These are phyloP conservation scores for Rhorus exstirpatorius DNA, from an alignment of 2,888 invertebrate species.

Conservation along the genomic window DNA sequence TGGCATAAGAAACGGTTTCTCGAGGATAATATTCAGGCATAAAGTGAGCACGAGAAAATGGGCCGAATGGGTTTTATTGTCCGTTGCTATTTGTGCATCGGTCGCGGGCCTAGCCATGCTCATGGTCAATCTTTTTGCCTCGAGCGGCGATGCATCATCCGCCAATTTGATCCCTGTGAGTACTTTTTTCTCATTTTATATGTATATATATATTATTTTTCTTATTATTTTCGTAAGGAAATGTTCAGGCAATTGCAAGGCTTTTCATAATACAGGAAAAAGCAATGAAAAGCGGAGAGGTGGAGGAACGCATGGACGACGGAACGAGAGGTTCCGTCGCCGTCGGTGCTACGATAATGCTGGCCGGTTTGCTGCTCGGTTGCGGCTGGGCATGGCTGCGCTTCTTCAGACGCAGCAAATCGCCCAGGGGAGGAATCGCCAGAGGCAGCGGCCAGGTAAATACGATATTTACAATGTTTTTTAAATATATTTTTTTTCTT, in stretches of 20 bases:
- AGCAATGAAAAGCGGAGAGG: conserved; percentile 25
- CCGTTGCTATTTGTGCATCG: conserved; percentile 81
- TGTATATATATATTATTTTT: no score
- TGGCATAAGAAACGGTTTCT: conserved; percentile 79
- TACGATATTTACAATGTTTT: conserved; percentile 35
- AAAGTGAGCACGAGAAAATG: conserved; percentile 83
- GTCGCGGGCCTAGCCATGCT: conserved; percentile 82
- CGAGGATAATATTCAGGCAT: conserved; percentile 83
- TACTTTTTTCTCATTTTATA: background rate
- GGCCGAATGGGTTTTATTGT: conserved; percentile 83
- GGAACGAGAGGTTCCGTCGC: conserved; percentile 79
- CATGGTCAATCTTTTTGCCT: conserved; percentile 79
- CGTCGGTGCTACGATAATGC: conserved; percentile 81
- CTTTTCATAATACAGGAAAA: conserved; percentile 29
- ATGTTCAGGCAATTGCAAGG: background rate
- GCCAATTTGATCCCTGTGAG: background rate
- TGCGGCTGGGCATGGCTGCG: conserved; percentile 81
- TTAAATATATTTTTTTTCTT: conserved; percentile 13
- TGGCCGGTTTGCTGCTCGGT: conserved; percentile 80
- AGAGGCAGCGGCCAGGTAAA: conserved; percentile 84
- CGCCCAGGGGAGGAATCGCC: conserved; percentile 82
- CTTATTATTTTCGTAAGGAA: no score
- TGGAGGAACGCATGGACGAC: conserved; percentile 71
- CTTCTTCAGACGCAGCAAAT: conserved; percentile 82
- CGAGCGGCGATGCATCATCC: conserved; percentile 68